These are phyloP conservation scores for Acropternis orthonyx DNA, from an alignment of 2,797 vertebrate genomes.

Conservation along the genomic window DNA sequence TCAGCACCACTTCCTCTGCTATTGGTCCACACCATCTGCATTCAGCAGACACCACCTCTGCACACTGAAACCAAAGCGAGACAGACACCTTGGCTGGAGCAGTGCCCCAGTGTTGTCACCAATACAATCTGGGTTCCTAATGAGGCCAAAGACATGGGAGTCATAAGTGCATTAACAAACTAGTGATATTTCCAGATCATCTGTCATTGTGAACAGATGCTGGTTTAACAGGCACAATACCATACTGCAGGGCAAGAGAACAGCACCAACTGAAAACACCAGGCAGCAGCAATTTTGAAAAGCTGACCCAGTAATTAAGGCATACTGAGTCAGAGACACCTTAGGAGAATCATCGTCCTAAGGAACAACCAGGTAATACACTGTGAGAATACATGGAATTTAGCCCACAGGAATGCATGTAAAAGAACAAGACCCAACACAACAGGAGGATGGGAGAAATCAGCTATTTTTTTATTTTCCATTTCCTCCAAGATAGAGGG, in stretches of 20 bases:
- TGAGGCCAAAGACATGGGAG: background rate
- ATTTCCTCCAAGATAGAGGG: background rate
- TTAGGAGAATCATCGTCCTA: background rate
- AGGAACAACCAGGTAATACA: background rate
- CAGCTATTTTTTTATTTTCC: background rate
- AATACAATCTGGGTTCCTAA: background rate
- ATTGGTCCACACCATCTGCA: background rate
- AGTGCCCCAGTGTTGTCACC: background rate
- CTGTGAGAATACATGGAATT: background rate
- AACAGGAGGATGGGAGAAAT: background rate
- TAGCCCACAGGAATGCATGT: rapidly evolving
- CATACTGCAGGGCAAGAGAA: background rate
- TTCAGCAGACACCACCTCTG: background rate
- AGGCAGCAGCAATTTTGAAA: background rate
- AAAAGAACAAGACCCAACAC: background rate
- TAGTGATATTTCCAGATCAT: background rate
- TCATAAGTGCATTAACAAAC: background rate
- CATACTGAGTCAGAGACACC: background rate
- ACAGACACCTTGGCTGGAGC: background rate
- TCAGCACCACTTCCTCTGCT: background rate
- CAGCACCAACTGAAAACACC: background rate
- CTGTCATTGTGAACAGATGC: background rate
- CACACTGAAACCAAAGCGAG: background rate
- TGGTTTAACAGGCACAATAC: background rate
- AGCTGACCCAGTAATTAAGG: background rate